A percentile compares a stretch with the other conserved stretches of the same genome.
These are phyloP conservation scores for Sepioteuthis lessoniana DNA, from an alignment of 2,888 invertebrate genomes.

Conservation along the genomic window DNA sequence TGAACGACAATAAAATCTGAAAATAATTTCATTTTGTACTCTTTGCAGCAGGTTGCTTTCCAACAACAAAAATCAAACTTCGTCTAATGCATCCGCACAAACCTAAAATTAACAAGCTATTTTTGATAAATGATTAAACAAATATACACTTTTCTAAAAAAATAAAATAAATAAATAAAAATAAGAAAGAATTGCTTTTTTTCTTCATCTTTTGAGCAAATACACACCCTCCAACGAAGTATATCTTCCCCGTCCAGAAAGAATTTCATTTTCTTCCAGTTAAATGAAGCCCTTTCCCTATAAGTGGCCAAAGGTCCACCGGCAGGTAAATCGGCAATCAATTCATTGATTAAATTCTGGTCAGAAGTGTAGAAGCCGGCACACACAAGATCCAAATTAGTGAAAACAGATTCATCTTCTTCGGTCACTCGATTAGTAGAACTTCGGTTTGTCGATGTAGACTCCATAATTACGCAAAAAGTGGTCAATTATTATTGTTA, in stretches of 20 bases:
- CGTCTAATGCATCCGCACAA: too few relatives aligned
- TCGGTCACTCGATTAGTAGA: neutral
- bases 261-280: conserved; percentile 89
- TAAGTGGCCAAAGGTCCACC: conserved; percentile 85
- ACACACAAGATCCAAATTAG: neutral
- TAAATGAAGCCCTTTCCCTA: conserved; percentile 86
- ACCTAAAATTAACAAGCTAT: too few relatives aligned
- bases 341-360: neutral
- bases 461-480: neutral
- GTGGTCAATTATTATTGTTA: neutral
- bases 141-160: too few relatives aligned
- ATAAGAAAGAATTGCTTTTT: neutral
- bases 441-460: neutral
- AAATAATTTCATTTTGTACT: too few relatives aligned
- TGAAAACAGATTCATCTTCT: neutral
- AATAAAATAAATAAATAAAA: too few relatives aligned
- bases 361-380: neutral
- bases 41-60: too few relatives aligned
- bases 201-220: too few relatives aligned
- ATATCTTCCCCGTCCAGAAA: conserved; percentile 86
- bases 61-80: too few relatives aligned
- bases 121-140: too few relatives aligned
- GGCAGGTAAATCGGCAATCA: conserved; percentile 71
- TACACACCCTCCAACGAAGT: conserved; percentile 84
- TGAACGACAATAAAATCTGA: too few relatives aligned